Conservation (phyloP, 2,797 vertebrate species). For the Sebastes iracundus region DNA sequence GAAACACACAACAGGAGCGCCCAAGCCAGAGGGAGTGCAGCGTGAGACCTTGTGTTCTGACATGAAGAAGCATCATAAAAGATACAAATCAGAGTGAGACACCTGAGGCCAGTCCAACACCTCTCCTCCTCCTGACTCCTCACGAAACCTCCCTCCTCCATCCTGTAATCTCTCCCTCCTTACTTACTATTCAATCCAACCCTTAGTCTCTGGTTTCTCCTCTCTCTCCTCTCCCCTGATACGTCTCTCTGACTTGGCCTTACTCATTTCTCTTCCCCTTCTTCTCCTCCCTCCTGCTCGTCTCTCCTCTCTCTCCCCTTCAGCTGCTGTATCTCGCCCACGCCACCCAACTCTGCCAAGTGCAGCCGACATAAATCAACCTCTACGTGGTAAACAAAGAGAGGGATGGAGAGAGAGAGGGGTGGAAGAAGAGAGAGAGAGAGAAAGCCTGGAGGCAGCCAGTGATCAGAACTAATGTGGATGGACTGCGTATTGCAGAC, state of each 20-base stretch:
- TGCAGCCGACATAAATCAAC: constrained; percentile 79
- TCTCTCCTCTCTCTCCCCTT: constrained; percentile 46
- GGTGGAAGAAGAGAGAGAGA: constrained; percentile 36
- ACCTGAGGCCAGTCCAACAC: constrained; percentile 60
- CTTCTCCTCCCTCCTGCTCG: constrained; percentile 19
- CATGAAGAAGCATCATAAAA: constrained; percentile 60
- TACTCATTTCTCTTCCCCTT: constrained; percentile 37
- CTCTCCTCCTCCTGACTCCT: constrained; percentile 30
- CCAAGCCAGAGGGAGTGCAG: constrained; percentile 14
- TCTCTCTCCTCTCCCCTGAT: constrained; percentile 31
- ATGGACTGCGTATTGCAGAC: constrained; percentile 72
- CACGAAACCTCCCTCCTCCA: not conserved
- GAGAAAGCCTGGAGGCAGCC: constrained; percentile 67
- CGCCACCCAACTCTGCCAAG: constrained; percentile 77
- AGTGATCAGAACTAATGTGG: constrained; percentile 80
- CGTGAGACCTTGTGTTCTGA: constrained; percentile 58
- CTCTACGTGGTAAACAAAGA: constrained; percentile 76
- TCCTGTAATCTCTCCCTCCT: constrained; percentile 19
- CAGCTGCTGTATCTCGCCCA: constrained; percentile 76
- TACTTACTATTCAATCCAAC: constrained; percentile 43
- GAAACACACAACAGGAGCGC: not conserved
- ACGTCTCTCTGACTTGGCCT: constrained; percentile 60
- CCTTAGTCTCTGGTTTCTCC: constrained; percentile 21
- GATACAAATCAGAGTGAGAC: constrained; percentile 57
- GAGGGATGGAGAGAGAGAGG: constrained; percentile 44